Evolutionary conservation across 1,140 invertebrate species (phyloP).

Genomic region (Drosophila pseudoobscura): DNA sequence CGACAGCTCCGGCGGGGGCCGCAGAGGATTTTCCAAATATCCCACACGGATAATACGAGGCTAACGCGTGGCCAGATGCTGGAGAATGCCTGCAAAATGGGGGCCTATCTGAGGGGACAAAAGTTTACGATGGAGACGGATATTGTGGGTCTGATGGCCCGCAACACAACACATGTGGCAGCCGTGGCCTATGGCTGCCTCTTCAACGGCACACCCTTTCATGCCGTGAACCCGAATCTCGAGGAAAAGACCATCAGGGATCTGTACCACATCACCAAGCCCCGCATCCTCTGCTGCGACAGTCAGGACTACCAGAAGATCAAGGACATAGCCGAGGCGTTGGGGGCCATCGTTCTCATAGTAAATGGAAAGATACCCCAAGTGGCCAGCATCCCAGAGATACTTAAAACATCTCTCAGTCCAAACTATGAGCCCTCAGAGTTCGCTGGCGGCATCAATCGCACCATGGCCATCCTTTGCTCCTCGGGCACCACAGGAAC

Average conservation of each 20-base stretch:
- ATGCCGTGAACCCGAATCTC: constrained; percentile 65
- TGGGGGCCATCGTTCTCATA: constrained; percentile 49
- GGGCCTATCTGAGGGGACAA: constrained; percentile 47
- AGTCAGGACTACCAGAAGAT: constrained; percentile 53
- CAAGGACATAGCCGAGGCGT: constrained; percentile 30
- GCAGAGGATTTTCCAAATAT: constrained; percentile 68
- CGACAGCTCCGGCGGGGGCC: constrained; percentile 54
- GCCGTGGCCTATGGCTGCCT: constrained; percentile 71
- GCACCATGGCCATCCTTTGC: constrained; percentile 82
- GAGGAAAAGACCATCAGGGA: constrained; percentile 60
- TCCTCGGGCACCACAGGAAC: constrained; percentile 91
- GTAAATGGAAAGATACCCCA: constrained; percentile 49
- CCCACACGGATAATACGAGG: constrained; percentile 66
- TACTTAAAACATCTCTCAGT: constrained; percentile 47
- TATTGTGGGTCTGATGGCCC: constrained; percentile 65
- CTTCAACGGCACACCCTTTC: constrained; percentile 75
- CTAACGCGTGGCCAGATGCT: constrained; percentile 64
- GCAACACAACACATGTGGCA: constrained; percentile 64
- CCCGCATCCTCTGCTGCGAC: constrained; percentile 76
- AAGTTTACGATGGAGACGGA: constrained; percentile 53
- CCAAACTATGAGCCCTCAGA: constrained; percentile 51
- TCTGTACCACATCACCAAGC: constrained; percentile 67
- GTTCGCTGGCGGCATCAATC: constrained; percentile 60
- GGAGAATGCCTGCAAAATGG: constrained; percentile 53
- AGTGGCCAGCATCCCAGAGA: constrained; percentile 44